Conservation (phyloP, 2,113 vertebrate genomes). For the Hassar affinis region DNA sequence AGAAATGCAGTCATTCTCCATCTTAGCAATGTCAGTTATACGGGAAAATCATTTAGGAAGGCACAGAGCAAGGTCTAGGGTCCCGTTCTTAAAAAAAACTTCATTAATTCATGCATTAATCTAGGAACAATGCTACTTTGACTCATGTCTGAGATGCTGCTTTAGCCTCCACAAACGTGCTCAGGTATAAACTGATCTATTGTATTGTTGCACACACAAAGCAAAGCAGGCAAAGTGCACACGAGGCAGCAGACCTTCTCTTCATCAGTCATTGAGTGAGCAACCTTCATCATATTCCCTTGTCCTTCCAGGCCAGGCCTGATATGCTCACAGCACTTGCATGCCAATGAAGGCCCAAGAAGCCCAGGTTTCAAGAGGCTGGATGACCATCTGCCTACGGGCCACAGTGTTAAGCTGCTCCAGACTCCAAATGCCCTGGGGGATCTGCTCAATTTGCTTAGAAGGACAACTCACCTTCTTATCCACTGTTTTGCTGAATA, state of each 20-base stretch:
- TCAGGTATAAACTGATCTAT: conserved; percentile 14
- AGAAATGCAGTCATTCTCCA: conserved; percentile 60
- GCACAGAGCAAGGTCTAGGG: conserved; percentile 25
- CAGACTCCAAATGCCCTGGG: conserved; percentile 27
- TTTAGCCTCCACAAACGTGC: conserved; percentile 15
- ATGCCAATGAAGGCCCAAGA: conserved; percentile 55
- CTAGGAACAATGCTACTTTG: neutral
- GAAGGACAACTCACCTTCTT: conserved; percentile 33
- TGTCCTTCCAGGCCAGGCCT: conserved; percentile 44
- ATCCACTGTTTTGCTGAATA: conserved; percentile 17
- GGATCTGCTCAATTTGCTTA: conserved; percentile 32
- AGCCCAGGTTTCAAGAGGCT: conserved; percentile 41
- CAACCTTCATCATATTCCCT: conserved; percentile 51
- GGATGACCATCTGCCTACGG: conserved; percentile 57
- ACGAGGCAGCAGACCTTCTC: conserved; percentile 51
- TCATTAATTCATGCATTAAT: neutral
- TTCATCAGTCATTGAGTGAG: conserved; percentile 51
- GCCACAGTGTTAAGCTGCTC: conserved; percentile 42
- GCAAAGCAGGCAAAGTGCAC: conserved; percentile 52
- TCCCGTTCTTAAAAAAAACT: neutral
- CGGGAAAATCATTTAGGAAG: conserved; percentile 50
- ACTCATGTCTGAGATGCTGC: neutral
- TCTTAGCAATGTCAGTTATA: conserved; percentile 55
- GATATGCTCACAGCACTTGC: conserved; percentile 31
- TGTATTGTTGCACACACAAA: conserved; percentile 31